Percentiles rank a stretch among this genome's conserved stretches.
Evolutionary conservation across 1,140 invertebrate genomes (phyloP).

Genomic region (Eupristina koningsbergeri): DNA sequence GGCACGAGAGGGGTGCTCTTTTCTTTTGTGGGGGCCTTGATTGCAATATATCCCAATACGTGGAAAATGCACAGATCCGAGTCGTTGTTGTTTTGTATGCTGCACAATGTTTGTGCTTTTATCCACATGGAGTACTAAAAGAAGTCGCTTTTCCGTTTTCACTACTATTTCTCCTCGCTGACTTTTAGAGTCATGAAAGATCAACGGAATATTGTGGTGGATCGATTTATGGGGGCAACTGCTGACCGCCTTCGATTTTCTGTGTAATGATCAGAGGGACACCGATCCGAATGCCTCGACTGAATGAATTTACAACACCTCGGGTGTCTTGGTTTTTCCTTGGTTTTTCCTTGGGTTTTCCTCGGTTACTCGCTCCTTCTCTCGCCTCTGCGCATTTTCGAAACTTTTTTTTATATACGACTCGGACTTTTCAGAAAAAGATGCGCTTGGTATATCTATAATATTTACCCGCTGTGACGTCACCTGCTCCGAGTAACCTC

Average conservation of each 20-base stretch:
- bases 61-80: slow-evolving; percentile 38
- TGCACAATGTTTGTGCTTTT: neutral
- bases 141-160: neutral
- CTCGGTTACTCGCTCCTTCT: neutral
- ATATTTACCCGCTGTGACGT: slow-evolving; percentile 43
- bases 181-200: neutral
- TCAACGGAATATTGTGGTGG: slow-evolving; percentile 2
- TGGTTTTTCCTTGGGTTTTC: no score
- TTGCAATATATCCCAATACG: neutral
- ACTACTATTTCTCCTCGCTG: neutral
- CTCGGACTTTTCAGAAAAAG: slow-evolving; percentile 5
- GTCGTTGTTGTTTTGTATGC: neutral
- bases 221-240: slow-evolving; percentile 41
- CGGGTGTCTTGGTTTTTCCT: no score
- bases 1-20: neutral
- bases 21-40: neutral
- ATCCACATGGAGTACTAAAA: no score
- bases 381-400: neutral
- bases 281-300: slow-evolving; percentile 7
- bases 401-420: slow-evolving; percentile 14
- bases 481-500: neutral
- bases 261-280: neutral
- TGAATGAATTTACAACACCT: slow-evolving; percentile 34
- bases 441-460: neutral
- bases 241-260: slow-evolving; percentile 47